Percentiles rank a stretch among this genome's conserved stretches.
phyloP scores from a whole-genome alignment of 2,113 vertebrate species.

The Epinephelus lanceolatus region DNA sequence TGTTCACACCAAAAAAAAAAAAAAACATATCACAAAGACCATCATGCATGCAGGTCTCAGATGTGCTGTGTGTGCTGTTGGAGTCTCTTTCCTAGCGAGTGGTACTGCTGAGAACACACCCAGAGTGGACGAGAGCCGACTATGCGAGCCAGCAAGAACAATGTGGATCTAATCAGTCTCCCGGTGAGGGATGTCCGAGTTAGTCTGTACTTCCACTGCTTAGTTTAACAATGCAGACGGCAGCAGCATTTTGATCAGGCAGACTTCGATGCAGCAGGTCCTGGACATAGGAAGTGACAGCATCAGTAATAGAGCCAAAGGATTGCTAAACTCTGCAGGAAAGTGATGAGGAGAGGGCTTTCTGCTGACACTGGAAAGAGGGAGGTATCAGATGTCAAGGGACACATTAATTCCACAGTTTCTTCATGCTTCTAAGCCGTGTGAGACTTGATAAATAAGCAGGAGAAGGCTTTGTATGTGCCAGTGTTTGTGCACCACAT shows the following conservation, averaged over 20 bases:
- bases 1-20: not conserved
- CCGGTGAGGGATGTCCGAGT: constrained; percentile 11
- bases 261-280: constrained; percentile 32
- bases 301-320: constrained; percentile 51
- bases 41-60: not conserved
- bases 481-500: not conserved
- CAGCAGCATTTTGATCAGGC: constrained; percentile 60
- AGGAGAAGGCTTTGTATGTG: not conserved
- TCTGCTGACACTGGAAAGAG: constrained; percentile 57
- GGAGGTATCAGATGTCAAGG: constrained; percentile 56
- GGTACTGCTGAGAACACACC: not conserved
- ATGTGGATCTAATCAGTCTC: constrained; percentile 53
- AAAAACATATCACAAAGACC: not conserved
- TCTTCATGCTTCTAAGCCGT: not conserved
- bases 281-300: constrained; percentile 53
- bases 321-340: constrained; percentile 57
- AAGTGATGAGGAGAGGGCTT: constrained; percentile 57
- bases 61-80: not conserved
- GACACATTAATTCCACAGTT: constrained; percentile 41
- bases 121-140: not conserved
- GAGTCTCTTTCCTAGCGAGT: not conserved
- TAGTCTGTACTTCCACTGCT: constrained; percentile 27
- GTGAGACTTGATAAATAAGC: constrained; percentile 14
- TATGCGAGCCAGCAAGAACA: constrained; percentile 22
- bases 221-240: constrained; percentile 37